Conservation (phyloP, 2,797 vertebrate species). For the Microtus obscurus region DNA sequence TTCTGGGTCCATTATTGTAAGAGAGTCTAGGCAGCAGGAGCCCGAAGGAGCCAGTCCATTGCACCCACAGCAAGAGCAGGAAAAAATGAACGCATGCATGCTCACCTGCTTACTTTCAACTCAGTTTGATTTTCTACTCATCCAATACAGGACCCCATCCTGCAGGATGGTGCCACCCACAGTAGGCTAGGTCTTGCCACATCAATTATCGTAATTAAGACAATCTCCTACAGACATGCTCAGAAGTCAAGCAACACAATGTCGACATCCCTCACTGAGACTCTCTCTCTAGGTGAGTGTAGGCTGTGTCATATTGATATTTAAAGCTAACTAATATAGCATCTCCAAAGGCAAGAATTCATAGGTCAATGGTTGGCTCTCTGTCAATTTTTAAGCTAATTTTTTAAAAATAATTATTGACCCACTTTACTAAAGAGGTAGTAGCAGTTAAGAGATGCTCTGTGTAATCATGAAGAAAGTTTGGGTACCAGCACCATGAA, state of each 20-base stretch:
- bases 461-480: not conserved
- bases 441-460: not conserved
- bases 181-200: not conserved
- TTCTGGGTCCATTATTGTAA: not conserved
- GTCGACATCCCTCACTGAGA: not conserved
- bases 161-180: not conserved
- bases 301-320: not conserved
- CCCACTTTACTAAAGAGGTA: not conserved
- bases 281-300: not conserved
- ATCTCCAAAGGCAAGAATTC: conserved; percentile 1
- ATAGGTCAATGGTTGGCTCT: not conserved
- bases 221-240: not conserved
- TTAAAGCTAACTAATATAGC: not conserved
- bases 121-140: not conserved
- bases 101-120: not conserved
- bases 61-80: not conserved
- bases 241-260: not conserved
- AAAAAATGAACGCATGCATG: not conserved
- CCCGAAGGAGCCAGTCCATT: not conserved
- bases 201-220: not conserved
- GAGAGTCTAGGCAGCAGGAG: not conserved
- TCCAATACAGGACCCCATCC: not conserved
- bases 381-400: not conserved
- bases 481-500: not conserved
- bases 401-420: not conserved